phyloP scores from a whole-genome alignment of 2,113 vertebrate genomes.

The Perccottus glenii region DNA sequence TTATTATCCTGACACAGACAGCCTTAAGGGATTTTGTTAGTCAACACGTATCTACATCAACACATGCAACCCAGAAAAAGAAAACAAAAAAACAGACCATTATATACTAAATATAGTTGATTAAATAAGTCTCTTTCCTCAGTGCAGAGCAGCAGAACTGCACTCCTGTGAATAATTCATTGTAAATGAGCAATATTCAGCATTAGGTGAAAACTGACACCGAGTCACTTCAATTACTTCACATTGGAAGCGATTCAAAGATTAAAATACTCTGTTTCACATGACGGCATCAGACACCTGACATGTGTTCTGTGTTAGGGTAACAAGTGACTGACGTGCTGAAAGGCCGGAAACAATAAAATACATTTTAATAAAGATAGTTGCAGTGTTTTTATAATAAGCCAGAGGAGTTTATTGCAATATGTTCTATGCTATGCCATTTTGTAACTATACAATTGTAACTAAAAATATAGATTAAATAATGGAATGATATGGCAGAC shows the following conservation, averaged over 20 bases:
- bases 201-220: constrained; percentile 45
- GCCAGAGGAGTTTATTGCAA: no score
- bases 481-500: no score
- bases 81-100: not conserved
- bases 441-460: no score
- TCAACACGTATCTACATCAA: not conserved
- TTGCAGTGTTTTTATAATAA: no score
- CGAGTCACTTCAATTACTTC: constrained; percentile 49
- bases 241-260: constrained; percentile 42
- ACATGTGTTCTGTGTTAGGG: constrained; percentile 40
- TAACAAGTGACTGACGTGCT: constrained; percentile 22
- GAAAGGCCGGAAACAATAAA: not conserved
- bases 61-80: no score
- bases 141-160: constrained; percentile 30
- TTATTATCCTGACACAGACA: constrained; percentile 35
- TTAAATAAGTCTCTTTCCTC: constrained; percentile 26
- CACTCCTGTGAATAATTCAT: constrained; percentile 68
- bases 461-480: no score
- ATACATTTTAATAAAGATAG: not conserved
- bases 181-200: constrained; percentile 17
- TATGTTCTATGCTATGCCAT: no score
- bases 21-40: constrained; percentile 21
- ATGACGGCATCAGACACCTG: constrained; percentile 17
- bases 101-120: constrained; percentile 7
- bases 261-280: constrained; percentile 52